Base-by-base conservation (phyloP, 2,797 vertebrate species). In the Sorex maritimensis region DNA sequence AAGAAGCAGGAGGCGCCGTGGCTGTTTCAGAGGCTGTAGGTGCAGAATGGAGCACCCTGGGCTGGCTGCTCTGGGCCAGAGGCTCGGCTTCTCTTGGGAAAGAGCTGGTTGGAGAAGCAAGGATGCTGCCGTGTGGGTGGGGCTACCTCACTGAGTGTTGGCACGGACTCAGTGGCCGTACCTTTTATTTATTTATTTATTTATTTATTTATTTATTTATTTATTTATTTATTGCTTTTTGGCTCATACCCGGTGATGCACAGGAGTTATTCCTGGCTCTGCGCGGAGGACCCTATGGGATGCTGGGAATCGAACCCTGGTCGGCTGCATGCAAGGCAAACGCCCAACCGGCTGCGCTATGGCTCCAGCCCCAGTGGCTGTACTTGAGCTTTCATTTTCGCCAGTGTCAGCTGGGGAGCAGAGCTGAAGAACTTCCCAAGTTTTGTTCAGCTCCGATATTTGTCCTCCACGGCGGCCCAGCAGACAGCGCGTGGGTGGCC, bases 371-470 rank as follows among this genome's bases (percentile, higher is more conserved):
- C 41, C 17, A 34, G 46, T 91, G 91, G n/a, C 24, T 13, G 23
- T 73, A 80, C 68, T 28, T 41, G 41, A 69, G 46, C n/a, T 41
- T 86, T 28, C 26, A 69, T 87, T 92, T 80, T 52, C 52, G 93
- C 67, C 28, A 46, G 14, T 28, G 6, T 74, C 38, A 67, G 75
- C 44, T 41, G 63, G 6, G 3, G 21, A 55, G 38, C 12, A 8
- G 73, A 34, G 38, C 34, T 23, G n/a, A 72, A 38, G 24, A 38
- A 24, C 49, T n/a, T 80, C 46, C 61, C 61, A 58, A 71, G 30
- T 82, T 92, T 21, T 4, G 30, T 49, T 80, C 19, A 38, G 11
- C 52, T 75, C 61, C 15, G 52, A 73, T 5, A 11, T 61, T 80
- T 34, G 78, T 41, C 23, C 49, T 71, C 24, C n/a, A 17, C 30